Evolutionary conservation across 2,888 invertebrate species (phyloP), one percentile per base, ranked within the genome.

Genomic region (Zaprionus obscuricornis): DNA sequence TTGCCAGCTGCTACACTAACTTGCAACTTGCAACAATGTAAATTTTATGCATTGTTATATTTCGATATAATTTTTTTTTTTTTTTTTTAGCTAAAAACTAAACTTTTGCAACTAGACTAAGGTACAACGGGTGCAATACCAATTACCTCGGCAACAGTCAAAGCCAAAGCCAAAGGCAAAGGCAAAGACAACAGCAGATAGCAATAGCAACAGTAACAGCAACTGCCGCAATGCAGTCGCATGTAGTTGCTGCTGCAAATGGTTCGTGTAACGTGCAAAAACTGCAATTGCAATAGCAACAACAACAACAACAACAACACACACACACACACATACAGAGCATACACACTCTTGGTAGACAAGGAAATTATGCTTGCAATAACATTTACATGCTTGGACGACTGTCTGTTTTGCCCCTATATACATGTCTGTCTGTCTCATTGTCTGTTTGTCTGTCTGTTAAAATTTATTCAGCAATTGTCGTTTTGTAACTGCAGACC

Each of bases 281-380:
- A 79, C 78, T 85, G 77, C 85, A 77, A 60, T 42, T 73, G 65
- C 82, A 79, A 78, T 66, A 51, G 62, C 68, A 64, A 24, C 45
- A 54, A 37, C 45, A 70, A 17, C 31, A 43, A 14, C 46, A 45
- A 13, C 16, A 36, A 40, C 37, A 64, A 36, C 43, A 36, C 26
- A 42, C 49, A 52, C 40, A 47, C 66, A 71, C 59, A 39, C 57
- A 58, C 49, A 70, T 60, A 66, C 66, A 54, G 62, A 54, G 68
- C 49, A 70, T 60, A 52, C 67, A 66, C 68, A 60, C 57, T 51
- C 58, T 65, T 66, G 60, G 67, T 47, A 55, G 60, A 52, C 50
- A 70, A 69, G 78, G 73, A 88, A 87, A 87, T 87, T 87, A 87
- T 87, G 86, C 76, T 76, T 70, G 67, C 81, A 82, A 87, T 81